Base-by-base conservation (phyloP, 2,113 vertebrate genomes). In the Nothobranchius kuhntae region DNA sequence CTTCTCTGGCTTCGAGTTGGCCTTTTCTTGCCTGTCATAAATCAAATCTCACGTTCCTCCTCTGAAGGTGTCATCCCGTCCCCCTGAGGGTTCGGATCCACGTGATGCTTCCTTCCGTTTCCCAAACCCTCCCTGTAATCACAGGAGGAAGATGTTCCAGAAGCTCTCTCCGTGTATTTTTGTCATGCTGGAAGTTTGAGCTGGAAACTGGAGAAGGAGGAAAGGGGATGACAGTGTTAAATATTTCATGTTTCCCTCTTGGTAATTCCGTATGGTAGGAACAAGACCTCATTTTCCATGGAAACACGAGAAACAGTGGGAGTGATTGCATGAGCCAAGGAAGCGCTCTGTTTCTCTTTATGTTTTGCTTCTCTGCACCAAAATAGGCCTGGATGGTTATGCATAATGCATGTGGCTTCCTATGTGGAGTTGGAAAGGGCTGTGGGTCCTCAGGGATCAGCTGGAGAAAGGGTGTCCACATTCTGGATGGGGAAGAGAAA, bases 171-270 rank as follows among this genome's bases (percentile, higher is more conserved):
- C 35, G 46, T 46, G 17, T 26, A 44, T 21, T 63, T 42, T 55
- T 38, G 30, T 13, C 56, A 63, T 59, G 61, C 45, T 58, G 77
- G 76, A 82, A 87, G 71, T 84, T 79, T 59, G 65, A 75, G 65
- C 60, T 50, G 60, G 46, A 54, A 73, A 67, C 68, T 24, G 40
- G 54, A 75, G 71, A 9, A 26, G 58, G 10, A 36, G 48, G 53
- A 65, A 68, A 68, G 58, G 65, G 73, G 59, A 81, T 81, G 83
- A 85, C 83, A 38, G 51, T 80, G 83, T 70, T 90, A 85, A 89
- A 90, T 91, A 87, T 90, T 90, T 90, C 65, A 91, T 91, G 83
- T 80, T 76, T 84, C 76, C 80, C 85, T 85, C 85, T 83, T 79
- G 84, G 88, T 86, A 81, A 84, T 88, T 87, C 83, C 47, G 50